Conservation (phyloP, 2,797 vertebrate genomes). For the Strix occidentalis region DNA sequence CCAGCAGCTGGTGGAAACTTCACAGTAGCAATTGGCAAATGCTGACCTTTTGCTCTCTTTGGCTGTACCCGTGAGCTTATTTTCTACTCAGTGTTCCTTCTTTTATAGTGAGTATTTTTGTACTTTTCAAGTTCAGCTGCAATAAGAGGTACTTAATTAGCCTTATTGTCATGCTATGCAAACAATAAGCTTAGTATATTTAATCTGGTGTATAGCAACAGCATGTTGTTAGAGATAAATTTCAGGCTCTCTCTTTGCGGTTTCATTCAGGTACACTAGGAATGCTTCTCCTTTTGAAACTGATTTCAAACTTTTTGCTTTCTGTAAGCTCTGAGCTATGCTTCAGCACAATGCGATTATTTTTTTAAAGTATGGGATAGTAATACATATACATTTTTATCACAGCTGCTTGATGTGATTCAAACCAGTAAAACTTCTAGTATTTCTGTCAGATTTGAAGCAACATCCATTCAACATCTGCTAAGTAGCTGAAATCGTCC, state of each 20-base stretch:
- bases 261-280: background rate
- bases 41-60: background rate
- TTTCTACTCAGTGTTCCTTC: background rate
- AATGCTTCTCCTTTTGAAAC: background rate
- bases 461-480: slow-evolving; percentile 43
- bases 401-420: slow-evolving; percentile 51
- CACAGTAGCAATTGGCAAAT: background rate
- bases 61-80: background rate
- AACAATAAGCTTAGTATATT: background rate
- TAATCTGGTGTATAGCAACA: background rate
- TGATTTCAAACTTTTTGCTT: background rate
- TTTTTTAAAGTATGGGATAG: slow-evolving; percentile 23
- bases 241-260: background rate
- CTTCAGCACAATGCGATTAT: slow-evolving; percentile 6
- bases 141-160: background rate
- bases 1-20: background rate
- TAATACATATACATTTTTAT: slow-evolving; percentile 46
- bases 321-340: background rate
- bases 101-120: background rate
- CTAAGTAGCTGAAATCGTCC: slow-evolving; percentile 53
- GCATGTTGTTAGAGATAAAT: background rate
- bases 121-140: background rate
- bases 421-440: slow-evolving; percentile 52
- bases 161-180: background rate
- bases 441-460: slow-evolving; percentile 55